Evolutionary conservation across 1,140 invertebrate genomes (phyloP).

Genomic region (Cherax destructor): DNA sequence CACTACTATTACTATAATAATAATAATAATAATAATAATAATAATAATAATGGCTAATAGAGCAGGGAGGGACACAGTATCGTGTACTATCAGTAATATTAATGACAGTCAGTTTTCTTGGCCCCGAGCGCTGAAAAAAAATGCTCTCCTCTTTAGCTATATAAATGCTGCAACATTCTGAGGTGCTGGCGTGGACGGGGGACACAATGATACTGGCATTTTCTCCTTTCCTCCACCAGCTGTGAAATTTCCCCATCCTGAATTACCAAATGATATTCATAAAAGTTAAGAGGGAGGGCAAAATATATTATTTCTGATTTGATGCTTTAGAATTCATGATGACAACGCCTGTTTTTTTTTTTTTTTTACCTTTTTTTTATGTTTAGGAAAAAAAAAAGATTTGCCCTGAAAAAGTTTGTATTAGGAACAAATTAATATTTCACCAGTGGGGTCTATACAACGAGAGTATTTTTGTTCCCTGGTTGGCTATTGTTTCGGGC

Average conservation of each 20-base stretch:
- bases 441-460: not conserved
- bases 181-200: no score
- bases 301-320: constrained; percentile 26
- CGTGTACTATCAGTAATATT: not conserved
- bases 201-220: no score
- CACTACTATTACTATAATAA: no score
- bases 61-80: no score
- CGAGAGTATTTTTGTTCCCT: constrained; percentile 9
- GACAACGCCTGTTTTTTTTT: not conserved
- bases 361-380: not conserved
- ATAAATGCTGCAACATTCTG: not conserved
- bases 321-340: constrained; percentile 23
- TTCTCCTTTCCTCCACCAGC: no score
- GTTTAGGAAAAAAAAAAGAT: not conserved
- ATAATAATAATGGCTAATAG: no score
- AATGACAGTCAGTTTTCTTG: not conserved
- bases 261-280: not conserved
- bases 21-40: no score
- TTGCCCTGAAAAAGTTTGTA: constrained; percentile 5
- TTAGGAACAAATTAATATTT: constrained; percentile 30
- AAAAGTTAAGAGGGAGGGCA: not conserved
- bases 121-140: not conserved
- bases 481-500: constrained; percentile 23
- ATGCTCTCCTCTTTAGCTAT: not conserved
- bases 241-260: not conserved